Evolutionary conservation across 2,888 invertebrate species (phyloP).

Genomic region (Dicranocentrus wangi): DNA sequence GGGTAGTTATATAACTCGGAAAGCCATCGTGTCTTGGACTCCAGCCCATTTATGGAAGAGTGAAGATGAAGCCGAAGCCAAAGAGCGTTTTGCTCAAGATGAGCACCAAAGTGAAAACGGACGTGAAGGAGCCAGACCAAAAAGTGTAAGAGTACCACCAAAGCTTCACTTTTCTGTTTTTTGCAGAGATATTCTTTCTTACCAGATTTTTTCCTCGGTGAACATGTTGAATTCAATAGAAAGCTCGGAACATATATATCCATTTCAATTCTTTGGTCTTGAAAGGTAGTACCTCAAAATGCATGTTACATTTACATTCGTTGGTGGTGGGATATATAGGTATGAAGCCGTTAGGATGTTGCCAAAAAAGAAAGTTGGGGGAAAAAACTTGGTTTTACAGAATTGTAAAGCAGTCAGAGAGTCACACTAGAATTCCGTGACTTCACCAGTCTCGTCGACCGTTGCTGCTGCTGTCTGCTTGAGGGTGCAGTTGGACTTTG

Average conservation of each 20-base stretch:
- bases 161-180: too few relatives aligned
- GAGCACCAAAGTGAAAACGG: conserved; percentile 11
- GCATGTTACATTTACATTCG: not conserved
- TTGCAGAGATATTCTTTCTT: too few relatives aligned
- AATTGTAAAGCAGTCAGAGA: too few relatives aligned
- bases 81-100: conserved; percentile 7
- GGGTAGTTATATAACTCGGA: not conserved
- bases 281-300: not conserved
- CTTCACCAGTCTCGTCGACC: too few relatives aligned
- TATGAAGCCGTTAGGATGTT: not conserved
- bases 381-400: too few relatives aligned
- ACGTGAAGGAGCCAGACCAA: conserved; percentile 5
- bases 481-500: too few relatives aligned
- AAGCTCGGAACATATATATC: not conserved
- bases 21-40: conserved; percentile 15
- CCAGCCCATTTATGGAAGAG: conserved; percentile 34
- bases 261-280: not conserved
- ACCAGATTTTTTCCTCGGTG: too few relatives aligned
- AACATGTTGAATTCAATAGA: conserved; percentile 2
- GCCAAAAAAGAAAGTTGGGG: conserved; percentile 9
- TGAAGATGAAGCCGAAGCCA: conserved; percentile 15
- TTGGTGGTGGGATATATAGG: not conserved
- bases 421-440: too few relatives aligned
- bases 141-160: not conserved
- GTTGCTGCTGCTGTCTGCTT: too few relatives aligned